A percentile compares a stretch with the other conserved stretches of the same genome.
Evolutionary conservation across 2,113 vertebrate genomes (phyloP).

Genomic region (Archilochus colubris): DNA sequence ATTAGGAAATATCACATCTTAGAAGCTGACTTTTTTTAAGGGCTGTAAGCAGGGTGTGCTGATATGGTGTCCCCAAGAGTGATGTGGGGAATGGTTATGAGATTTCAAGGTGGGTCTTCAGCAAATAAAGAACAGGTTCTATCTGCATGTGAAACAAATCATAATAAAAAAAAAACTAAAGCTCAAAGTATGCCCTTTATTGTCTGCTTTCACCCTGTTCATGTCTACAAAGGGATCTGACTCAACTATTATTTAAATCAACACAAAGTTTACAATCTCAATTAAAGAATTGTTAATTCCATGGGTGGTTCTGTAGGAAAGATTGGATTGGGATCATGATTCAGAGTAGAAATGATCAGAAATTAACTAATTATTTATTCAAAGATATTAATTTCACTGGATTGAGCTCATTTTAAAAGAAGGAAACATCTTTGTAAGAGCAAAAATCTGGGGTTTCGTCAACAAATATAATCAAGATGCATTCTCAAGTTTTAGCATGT

Average conservation of each 20-base stretch:
- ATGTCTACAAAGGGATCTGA: background rate
- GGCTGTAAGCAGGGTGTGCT: background rate
- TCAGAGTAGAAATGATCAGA: background rate
- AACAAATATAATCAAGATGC: background rate
- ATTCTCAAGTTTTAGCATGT: background rate
- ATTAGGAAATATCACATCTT: background rate
- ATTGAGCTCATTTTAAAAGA: background rate
- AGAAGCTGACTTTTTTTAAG: background rate
- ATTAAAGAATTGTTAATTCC: background rate
- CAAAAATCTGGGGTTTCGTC: background rate
- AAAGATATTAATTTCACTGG: background rate
- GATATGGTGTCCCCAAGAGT: background rate
- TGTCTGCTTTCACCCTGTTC: background rate
- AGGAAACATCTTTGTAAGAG: background rate
- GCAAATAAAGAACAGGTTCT: background rate
- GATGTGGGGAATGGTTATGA: fast-evolving
- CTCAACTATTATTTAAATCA: background rate
- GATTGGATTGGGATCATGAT: background rate
- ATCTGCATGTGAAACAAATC: background rate
- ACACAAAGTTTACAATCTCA: background rate
- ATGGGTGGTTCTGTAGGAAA: background rate
- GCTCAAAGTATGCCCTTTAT: background rate
- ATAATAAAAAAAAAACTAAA: background rate
- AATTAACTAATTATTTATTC: background rate
- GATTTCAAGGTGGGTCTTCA: background rate